Conservation (phyloP, 2,113 vertebrate species). For the Chascanopsetta lugubris region DNA sequence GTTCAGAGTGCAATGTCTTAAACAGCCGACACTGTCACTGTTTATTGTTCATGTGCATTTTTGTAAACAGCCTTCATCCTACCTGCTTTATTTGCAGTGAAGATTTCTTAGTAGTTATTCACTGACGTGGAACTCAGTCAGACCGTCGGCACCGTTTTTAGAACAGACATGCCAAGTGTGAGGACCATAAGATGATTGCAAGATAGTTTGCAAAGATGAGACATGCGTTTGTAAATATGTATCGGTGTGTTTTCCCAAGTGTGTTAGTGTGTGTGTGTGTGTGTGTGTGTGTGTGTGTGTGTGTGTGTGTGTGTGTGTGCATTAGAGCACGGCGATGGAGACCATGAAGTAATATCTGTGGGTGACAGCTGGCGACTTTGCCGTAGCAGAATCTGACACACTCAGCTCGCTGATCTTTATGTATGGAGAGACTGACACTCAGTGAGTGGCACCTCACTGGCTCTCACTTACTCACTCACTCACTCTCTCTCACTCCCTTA, state of each 20-base stretch:
- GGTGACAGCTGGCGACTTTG: slow-evolving; percentile 57
- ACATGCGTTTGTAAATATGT: neutral
- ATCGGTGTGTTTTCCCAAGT: neutral
- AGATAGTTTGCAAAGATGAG: too few relatives aligned
- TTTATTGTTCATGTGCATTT: too few relatives aligned
- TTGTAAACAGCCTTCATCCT: neutral
- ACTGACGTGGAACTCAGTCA: neutral
- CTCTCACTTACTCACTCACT: slow-evolving; percentile 29
- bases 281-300: neutral
- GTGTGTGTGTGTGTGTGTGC: slow-evolving; percentile 8
- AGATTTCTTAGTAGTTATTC: neutral
- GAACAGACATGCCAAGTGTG: too few relatives aligned
- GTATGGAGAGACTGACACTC: slow-evolving; percentile 48
- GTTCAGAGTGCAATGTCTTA: too few relatives aligned
- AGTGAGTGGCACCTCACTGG: slow-evolving; percentile 57
- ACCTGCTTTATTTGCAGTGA: neutral
- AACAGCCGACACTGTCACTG: too few relatives aligned
- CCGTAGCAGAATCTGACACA: slow-evolving; percentile 42
- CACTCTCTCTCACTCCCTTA: slow-evolving; percentile 17
- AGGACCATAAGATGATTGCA: too few relatives aligned
- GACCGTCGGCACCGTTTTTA: too few relatives aligned
- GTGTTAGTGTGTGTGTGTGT: neutral
- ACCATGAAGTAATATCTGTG: slow-evolving; percentile 43
- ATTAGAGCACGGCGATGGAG: neutral
- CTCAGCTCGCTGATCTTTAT: slow-evolving; percentile 57